phyloP scores from a whole-genome alignment of 1,140 invertebrate species.

The Aphidius gifuensis region DNA sequence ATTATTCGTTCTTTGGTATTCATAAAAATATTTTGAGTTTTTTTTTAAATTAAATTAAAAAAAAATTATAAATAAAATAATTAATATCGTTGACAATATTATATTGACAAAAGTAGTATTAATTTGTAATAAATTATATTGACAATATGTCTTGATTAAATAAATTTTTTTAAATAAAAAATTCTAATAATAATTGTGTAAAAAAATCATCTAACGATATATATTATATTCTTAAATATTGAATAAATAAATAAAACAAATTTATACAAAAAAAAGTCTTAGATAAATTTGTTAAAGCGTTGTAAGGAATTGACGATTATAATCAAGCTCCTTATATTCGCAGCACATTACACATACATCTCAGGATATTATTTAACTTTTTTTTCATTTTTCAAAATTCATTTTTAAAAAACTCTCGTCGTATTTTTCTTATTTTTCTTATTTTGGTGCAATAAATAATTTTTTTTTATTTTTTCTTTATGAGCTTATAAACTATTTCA shows the following conservation, averaged over 20 bases:
- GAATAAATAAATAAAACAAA: slow-evolving; percentile 12
- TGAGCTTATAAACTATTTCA: slow-evolving; percentile 41
- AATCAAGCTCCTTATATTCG: not conserved
- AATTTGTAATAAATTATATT: too few species aligned
- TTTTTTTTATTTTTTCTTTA: slow-evolving; percentile 21
- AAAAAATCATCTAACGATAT: too few species aligned
- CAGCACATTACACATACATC: slow-evolving; percentile 37
- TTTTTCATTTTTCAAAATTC: not conserved
- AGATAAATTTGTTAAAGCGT: not conserved
- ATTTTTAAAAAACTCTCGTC: slow-evolving; percentile 25
- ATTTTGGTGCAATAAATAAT: slow-evolving; percentile 20
- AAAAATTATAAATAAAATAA: not conserved
- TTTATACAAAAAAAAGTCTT: slow-evolving; percentile 3
- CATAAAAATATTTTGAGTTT: slow-evolving; percentile 25
- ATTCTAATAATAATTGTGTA: too few species aligned
- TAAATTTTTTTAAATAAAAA: too few species aligned
- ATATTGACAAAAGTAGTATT: too few species aligned
- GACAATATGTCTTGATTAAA: too few species aligned
- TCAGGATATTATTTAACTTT: not conserved
- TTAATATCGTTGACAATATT: too few species aligned
- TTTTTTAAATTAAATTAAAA: not conserved
- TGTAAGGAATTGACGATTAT: not conserved
- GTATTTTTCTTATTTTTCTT: slow-evolving; percentile 34
- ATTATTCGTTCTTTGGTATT: not conserved
- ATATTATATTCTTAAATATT: too few species aligned